Conservation (phyloP, 2,888 invertebrate genomes). For the Onchidella celtica region DNA sequence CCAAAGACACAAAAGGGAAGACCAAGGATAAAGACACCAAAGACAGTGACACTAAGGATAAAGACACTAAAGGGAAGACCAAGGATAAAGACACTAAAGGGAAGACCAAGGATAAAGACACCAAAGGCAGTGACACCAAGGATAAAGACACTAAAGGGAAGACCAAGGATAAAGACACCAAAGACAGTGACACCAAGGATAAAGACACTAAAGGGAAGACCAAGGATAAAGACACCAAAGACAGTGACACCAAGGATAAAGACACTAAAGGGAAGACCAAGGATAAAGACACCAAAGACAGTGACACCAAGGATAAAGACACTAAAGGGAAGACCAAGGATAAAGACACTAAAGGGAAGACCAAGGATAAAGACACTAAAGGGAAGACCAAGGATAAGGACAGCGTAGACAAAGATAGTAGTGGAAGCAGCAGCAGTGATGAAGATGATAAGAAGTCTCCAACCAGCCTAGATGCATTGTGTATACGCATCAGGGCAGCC, state of each 20-base stretch:
- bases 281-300: not conserved
- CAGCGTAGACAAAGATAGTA: not conserved
- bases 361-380: too few species aligned
- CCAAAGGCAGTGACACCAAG: not conserved
- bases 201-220: not conserved
- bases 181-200: not conserved
- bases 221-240: not conserved
- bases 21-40: not conserved
- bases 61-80: not conserved
- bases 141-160: not conserved
- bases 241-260: not conserved
- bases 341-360: not conserved
- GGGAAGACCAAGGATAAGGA: constrained; percentile 3
- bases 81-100: not conserved
- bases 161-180: not conserved
- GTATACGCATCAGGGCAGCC: not conserved
- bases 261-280: not conserved
- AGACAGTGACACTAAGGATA: not conserved
- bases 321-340: not conserved
- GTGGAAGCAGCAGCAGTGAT: not conserved
- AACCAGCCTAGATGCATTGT: constrained; percentile 16
- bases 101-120: not conserved
- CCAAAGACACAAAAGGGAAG: not conserved
- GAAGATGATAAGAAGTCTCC: too few species aligned
- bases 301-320: not conserved